phyloP scores from a whole-genome alignment of 2,113 vertebrate species.

The Nothocercus nigrocapillus region DNA sequence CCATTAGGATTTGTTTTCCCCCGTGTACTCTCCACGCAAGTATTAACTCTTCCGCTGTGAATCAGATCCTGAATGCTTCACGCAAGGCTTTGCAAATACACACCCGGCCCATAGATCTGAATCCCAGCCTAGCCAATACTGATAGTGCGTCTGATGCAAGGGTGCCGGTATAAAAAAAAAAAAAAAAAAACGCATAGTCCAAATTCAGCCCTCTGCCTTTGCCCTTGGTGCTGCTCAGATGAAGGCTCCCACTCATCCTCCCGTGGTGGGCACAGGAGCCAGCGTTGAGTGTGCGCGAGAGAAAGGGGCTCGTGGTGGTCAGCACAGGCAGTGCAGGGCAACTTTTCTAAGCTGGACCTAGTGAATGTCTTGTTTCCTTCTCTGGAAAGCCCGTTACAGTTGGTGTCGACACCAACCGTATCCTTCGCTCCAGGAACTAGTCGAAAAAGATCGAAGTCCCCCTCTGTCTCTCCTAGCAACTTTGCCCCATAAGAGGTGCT shows the following conservation, averaged over 20 bases:
- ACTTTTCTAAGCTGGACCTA: not conserved
- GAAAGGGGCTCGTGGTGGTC: not conserved
- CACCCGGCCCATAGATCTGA: not conserved
- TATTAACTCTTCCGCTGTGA: not conserved
- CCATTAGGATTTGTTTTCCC: not conserved
- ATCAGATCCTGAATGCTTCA: not conserved
- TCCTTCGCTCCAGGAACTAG: not conserved
- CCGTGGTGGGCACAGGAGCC: not conserved
- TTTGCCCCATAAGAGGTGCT: not conserved
- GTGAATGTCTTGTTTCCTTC: not conserved
- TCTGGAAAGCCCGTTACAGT: not conserved
- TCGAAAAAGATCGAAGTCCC: not conserved
- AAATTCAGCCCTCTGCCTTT: not conserved
- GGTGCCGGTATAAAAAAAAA: not conserved
- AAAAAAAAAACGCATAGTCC: not conserved
- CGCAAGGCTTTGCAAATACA: not conserved
- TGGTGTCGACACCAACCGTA: not conserved
- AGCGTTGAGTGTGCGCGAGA: fast-evolving
- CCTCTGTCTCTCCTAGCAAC: not conserved
- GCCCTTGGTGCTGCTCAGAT: not conserved
- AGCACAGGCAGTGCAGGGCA: not conserved
- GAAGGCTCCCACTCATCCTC: not conserved
- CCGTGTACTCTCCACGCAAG: not conserved
- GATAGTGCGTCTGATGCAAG: not conserved
- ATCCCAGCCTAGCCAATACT: not conserved